Evolutionary conservation across 2,113 vertebrate species (phyloP).

Genomic region (Misgurnus anguillicaudatus): DNA sequence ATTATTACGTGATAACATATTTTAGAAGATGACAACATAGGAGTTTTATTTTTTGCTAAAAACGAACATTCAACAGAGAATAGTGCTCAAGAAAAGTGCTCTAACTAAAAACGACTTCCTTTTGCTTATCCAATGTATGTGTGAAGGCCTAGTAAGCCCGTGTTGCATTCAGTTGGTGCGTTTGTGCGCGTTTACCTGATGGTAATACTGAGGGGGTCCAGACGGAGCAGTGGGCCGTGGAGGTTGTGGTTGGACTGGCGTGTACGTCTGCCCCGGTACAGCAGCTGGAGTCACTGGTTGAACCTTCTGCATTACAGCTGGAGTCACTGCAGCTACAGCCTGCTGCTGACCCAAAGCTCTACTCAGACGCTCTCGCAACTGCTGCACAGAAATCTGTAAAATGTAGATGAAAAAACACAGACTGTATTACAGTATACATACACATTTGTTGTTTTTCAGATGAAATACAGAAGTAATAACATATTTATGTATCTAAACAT

Average conservation of each 20-base stretch:
- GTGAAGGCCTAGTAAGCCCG: no score
- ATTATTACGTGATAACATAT: no score
- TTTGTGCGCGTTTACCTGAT: conserved; percentile 61
- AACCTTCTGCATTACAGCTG: conserved; percentile 59
- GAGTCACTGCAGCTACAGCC: conserved; percentile 32
- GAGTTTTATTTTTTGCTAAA: no score
- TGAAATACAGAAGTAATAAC: no score
- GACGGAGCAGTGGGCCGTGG: conserved; percentile 43
- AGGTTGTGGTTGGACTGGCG: conserved; percentile 60
- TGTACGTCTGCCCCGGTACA: conserved; percentile 58
- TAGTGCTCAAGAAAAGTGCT: no score
- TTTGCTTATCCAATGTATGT: no score
- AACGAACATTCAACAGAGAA: no score
- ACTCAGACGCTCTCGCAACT: conserved; percentile 85
- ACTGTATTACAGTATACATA: no score
- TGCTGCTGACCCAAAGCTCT: conserved; percentile 84
- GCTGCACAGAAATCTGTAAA: conserved; percentile 78
- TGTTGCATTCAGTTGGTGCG: neutral
- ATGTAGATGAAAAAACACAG: neutral
- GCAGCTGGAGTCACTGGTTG: conserved; percentile 59
- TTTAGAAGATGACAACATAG: no score
- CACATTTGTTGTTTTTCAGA: no score
- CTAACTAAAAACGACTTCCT: no score
- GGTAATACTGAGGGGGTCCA: conserved; percentile 70
- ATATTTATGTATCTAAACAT: no score